Evolutionary conservation across 2,888 invertebrate species (phyloP).

Genomic region (Exephanes ischioxanthus): DNA sequence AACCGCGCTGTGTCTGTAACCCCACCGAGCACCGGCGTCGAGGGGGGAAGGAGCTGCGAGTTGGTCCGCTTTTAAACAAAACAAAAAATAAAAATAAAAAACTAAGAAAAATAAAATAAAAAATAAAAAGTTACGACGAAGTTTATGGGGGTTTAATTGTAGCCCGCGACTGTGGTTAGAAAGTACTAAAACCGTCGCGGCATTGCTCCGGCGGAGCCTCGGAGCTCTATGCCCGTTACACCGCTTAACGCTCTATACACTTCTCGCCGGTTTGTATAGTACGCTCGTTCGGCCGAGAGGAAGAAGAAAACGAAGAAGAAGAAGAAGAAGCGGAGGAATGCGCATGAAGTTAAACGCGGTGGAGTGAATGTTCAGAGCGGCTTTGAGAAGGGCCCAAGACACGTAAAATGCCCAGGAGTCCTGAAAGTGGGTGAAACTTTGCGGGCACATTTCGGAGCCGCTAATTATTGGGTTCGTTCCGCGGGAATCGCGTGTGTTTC

Average conservation of each 20-base stretch:
- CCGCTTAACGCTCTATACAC: conserved; percentile 58
- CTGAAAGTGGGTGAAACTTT: conserved; percentile 18
- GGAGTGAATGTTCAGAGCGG: conserved; percentile 25
- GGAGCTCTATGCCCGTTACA: conserved; percentile 61
- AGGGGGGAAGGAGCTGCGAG: conserved; percentile 33
- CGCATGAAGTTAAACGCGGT: conserved; percentile 22
- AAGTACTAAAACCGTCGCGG: conserved; percentile 81
- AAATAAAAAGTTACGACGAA: conserved; percentile 81
- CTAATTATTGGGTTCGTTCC: conserved; percentile 72
- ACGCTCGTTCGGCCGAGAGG: conserved; percentile 41
- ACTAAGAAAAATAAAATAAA: conserved; percentile 3
- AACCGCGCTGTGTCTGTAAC: background rate
- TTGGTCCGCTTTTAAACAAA: conserved; percentile 8
- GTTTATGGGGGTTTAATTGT: conserved; percentile 84
- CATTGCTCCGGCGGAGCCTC: conserved; percentile 48
- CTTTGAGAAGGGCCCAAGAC: conserved; percentile 13
- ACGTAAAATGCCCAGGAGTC: conserved; percentile 8
- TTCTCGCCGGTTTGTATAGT: conserved; percentile 59
- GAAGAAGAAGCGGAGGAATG: conserved; percentile 56
- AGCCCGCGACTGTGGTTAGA: conserved; percentile 83
- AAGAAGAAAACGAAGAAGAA: conserved; percentile 56
- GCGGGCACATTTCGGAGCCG: conserved; percentile 69
- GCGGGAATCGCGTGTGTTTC: conserved; percentile 15
- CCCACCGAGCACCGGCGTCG: conserved; percentile 2
- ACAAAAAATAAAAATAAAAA: conserved; percentile 17